A percentile compares a stretch with the other conserved stretches of the same genome.
phyloP scores from a whole-genome alignment of 2,888 invertebrate genomes.

The Leptinotarsa rubiginosa region DNA sequence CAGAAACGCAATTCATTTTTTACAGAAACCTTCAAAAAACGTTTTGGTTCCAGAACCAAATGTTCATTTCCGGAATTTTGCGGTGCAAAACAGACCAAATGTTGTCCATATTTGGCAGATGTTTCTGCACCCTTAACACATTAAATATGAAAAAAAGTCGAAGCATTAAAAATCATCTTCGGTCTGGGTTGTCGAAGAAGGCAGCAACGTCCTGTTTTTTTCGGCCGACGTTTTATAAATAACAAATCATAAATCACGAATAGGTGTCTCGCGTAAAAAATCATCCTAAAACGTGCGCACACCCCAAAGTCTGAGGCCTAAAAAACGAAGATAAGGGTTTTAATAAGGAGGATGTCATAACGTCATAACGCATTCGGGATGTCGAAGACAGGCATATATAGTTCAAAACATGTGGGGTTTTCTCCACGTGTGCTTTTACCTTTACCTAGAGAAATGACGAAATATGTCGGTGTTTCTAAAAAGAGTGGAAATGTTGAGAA shows the following conservation, averaged over 20 bases:
- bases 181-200: constrained; percentile 3
- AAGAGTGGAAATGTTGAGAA: constrained; percentile 7
- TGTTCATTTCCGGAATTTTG: constrained; percentile 15
- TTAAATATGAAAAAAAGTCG: constrained; percentile 13
- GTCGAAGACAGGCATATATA: constrained; percentile 1
- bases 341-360: constrained; percentile 22
- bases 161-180: constrained; percentile 19
- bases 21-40: background rate
- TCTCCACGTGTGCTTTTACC: background rate
- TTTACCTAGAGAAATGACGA: constrained; percentile 3
- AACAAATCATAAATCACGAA: constrained; percentile 20
- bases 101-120: constrained; percentile 12
- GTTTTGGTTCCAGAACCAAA: background rate
- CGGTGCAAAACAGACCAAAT: constrained; percentile 7
- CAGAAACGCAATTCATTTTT: background rate
- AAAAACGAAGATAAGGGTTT: constrained; percentile 13
- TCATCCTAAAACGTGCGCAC: constrained; percentile 19
- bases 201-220: constrained; percentile 20
- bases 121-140: constrained; percentile 6
- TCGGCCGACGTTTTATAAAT: constrained; percentile 18
- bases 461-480: background rate
- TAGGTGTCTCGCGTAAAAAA: constrained; percentile 19
- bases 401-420: constrained; percentile 12
- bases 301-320: constrained; percentile 10
- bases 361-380: constrained; percentile 10